These are phyloP conservation scores for Tauraco hartlaubi DNA, from an alignment of 2,797 vertebrate genomes.

Conservation along the genomic window DNA sequence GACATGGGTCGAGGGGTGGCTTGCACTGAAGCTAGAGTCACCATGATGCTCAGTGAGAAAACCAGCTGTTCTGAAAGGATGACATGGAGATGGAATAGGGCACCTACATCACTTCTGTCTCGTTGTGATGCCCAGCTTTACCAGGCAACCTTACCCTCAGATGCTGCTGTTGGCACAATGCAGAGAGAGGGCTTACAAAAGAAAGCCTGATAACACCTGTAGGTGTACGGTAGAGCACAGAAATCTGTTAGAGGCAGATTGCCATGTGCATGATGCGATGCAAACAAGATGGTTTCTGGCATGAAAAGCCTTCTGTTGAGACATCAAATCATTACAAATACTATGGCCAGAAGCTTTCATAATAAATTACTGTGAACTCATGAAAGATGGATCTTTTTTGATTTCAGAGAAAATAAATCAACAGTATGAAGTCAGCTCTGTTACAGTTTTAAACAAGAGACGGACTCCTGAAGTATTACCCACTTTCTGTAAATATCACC, in stretches of 20 bases:
- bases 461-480: slow-evolving; percentile 44
- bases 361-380: slow-evolving; percentile 52
- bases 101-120: neutral
- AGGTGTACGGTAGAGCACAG: neutral
- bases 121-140: neutral
- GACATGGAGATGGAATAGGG: neutral
- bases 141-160: neutral
- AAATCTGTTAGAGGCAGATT: neutral
- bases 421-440: slow-evolving; percentile 28
- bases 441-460: slow-evolving; percentile 64
- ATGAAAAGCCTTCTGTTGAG: slow-evolving; percentile 2
- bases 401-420: slow-evolving; percentile 54
- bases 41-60: neutral
- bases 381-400: slow-evolving; percentile 36
- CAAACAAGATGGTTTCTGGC: slow-evolving; percentile 28
- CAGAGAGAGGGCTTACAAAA: neutral
- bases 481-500: slow-evolving; percentile 71
- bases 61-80: neutral
- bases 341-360: slow-evolving; percentile 18
- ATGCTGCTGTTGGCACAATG: neutral
- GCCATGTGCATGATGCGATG: neutral
- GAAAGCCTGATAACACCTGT: neutral
- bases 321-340: slow-evolving; percentile 1
- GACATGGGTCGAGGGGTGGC: neutral
- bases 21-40: neutral